A percentile compares a stretch with the other conserved stretches of the same genome.
These are phyloP conservation scores for Hassar affinis DNA, from an alignment of 2,113 vertebrate species.

Conservation along the genomic window DNA sequence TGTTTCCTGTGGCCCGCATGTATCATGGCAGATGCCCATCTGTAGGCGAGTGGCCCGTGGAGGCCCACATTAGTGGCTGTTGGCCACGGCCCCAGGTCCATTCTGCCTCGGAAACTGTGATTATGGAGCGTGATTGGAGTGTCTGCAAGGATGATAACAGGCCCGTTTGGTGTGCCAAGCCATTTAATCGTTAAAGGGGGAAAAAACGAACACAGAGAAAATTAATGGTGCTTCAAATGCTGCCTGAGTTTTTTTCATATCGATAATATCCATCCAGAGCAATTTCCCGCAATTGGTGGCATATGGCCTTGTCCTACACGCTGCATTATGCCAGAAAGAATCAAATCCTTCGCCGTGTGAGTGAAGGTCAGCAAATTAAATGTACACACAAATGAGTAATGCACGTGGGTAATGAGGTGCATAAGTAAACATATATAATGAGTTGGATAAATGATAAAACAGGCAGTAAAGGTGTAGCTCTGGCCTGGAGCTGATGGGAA, in stretches of 20 bases:
- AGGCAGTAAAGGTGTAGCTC: slow-evolving; percentile 6
- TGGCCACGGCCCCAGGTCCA: slow-evolving; percentile 70
- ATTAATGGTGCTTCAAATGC: slow-evolving; percentile 75
- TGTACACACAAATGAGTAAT: slow-evolving; percentile 44
- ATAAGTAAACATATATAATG: slow-evolving; percentile 42
- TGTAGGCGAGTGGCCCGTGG: slow-evolving; percentile 69
- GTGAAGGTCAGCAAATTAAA: slow-evolving; percentile 40
- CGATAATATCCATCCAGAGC: slow-evolving; percentile 68
- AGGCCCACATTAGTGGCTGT: slow-evolving; percentile 71
- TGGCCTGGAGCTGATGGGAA: slow-evolving; percentile 17
- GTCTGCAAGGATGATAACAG: slow-evolving; percentile 72
- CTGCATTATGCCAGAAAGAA: slow-evolving; percentile 61
- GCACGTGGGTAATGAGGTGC: slow-evolving; percentile 25
- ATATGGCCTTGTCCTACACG: slow-evolving; percentile 67
- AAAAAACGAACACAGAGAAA: slow-evolving; percentile 62
- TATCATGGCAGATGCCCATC: slow-evolving; percentile 71
- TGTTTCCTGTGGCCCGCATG: slow-evolving; percentile 56
- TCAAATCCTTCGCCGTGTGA: slow-evolving; percentile 61
- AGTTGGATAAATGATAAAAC: slow-evolving; percentile 8
- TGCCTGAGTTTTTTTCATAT: slow-evolving; percentile 44
- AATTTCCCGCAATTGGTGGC: slow-evolving; percentile 69
- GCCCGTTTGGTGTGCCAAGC: slow-evolving; percentile 67
- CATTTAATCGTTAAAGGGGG: slow-evolving; percentile 63
- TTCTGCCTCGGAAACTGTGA: slow-evolving; percentile 75
- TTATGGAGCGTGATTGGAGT: slow-evolving; percentile 76